Evolutionary conservation across 2,797 vertebrate species (phyloP).

Genomic region (Scleropages formosus): DNA sequence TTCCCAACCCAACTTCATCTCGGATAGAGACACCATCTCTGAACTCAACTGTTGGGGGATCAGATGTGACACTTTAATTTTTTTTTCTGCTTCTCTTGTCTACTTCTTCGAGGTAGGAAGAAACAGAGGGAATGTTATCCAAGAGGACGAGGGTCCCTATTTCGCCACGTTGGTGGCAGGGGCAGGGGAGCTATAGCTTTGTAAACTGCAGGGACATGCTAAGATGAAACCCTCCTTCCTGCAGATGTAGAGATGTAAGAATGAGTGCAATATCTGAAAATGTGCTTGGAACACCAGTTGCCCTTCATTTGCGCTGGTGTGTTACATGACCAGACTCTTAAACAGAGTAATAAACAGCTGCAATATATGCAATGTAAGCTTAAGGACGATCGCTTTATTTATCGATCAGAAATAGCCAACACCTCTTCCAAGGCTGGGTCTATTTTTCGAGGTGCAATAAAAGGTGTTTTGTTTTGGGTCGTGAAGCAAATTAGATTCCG

Average conservation of each 20-base stretch:
- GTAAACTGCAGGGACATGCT: background rate
- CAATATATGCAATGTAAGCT: background rate
- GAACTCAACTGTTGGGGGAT: background rate
- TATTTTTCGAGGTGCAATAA: slow-evolving; percentile 32
- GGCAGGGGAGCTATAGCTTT: background rate
- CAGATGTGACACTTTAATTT: slow-evolving; percentile 9
- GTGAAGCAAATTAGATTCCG: slow-evolving; percentile 33
- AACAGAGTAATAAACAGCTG: slow-evolving; percentile 44
- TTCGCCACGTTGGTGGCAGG: too few relatives aligned
- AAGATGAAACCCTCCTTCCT: background rate
- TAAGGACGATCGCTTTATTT: slow-evolving; percentile 40
- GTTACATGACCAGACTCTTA: too few relatives aligned
- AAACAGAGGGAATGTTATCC: background rate
- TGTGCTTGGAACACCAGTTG: background rate
- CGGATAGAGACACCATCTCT: background rate
- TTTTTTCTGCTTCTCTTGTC: background rate
- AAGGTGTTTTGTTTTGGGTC: slow-evolving; percentile 35
- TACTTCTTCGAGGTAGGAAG: background rate
- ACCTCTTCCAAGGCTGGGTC: slow-evolving; percentile 31
- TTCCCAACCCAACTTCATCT: background rate
- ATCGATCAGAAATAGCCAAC: slow-evolving; percentile 26
- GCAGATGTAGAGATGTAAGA: background rate
- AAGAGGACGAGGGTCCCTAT: too few relatives aligned
- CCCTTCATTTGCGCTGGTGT: too few relatives aligned
- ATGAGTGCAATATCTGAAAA: background rate